phyloP scores from a whole-genome alignment of 35 echinoderm and acorn worm species.

The Acanthaster planci region DNA sequence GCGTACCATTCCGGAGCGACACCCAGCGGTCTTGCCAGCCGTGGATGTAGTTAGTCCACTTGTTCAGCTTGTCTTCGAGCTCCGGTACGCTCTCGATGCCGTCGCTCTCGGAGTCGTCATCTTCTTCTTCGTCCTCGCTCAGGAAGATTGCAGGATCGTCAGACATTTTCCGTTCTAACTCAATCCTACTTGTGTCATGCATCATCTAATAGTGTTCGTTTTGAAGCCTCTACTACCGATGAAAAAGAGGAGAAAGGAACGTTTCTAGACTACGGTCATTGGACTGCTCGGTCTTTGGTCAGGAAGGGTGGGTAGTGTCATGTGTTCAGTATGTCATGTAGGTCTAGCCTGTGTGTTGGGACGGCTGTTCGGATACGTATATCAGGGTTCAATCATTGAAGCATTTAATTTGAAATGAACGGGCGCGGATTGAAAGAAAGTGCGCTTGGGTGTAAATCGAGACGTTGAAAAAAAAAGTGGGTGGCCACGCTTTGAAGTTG shows the following conservation, averaged over 20 bases:
- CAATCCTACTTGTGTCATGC: constrained; percentile 22
- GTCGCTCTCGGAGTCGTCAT: constrained; percentile 71
- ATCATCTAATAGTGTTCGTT: background rate
- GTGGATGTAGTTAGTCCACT: constrained; percentile 99
- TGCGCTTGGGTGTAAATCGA: no score
- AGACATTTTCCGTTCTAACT: constrained; percentile 40
- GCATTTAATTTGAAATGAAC: background rate
- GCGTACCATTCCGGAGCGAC: constrained; percentile 82
- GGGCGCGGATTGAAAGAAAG: no score
- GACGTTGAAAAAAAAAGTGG: no score
- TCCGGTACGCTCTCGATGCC: constrained; percentile 61
- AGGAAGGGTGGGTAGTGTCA: no score
- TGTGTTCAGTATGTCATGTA: no score
- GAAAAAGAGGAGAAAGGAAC: background rate
- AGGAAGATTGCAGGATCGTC: constrained; percentile 52
- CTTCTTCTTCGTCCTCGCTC: constrained; percentile 76
- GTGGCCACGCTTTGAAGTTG: no score
- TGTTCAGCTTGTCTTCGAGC: constrained; percentile 86
- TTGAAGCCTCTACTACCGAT: background rate
- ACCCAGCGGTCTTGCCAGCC: constrained; percentile 99
- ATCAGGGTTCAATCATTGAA: background rate
- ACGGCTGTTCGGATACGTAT: no score
- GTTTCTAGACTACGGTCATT: no score
- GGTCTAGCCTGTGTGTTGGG: no score
- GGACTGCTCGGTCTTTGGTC: no score